Evolutionary conservation across 92 coral and sea anemone species (phyloP), one percentile per base, ranked within the genome.

Genomic region (Nematostella vectensis): DNA sequence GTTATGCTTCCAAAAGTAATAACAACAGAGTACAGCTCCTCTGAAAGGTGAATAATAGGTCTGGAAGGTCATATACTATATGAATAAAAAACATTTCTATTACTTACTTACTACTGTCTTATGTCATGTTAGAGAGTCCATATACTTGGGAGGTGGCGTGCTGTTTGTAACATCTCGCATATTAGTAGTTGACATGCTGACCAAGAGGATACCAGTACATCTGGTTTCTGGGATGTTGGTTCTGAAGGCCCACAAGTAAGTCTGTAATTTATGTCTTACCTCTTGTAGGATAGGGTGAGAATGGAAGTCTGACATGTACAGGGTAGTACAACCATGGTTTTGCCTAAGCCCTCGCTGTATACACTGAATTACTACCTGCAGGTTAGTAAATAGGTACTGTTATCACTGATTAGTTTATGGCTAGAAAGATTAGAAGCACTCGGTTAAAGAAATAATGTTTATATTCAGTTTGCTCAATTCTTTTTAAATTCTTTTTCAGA

Each of bases 111-210:
- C 11, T 25, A 25, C 3, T 26, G 3, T n/a, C n/a, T 33, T 33
- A 15, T 33, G 40, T 33, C 0, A 25, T 48, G 42, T 31, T 52
- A 91, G 98, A 52, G 89, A 85, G 58, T 58, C 82, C 29, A 67
- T 91, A 20, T 91, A 91, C 30, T 43, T 91, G 17, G 65, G 66
- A 43, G 98, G 98, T 27, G 98, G 98, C 29, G 98, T 91, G 23
- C 68, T 81, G 58, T 91, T 91, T 85, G 88, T 91, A 16, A 91
- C 98, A 2, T 85, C 98, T 58, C 82, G 98, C 56, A 91, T 91
- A 52, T 68, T 91, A 48, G 98, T 91, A 1, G 95, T 85, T 0
- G 95, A 85, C 57, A 85, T 91, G 98, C 21, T 91, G 64, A 91
- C 95, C 12, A 85, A 91, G 52, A 81, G 74, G 47, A 68, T 85